These are phyloP conservation scores for Betta splendens DNA, from an alignment of 2,797 vertebrate species.

Conservation along the genomic window DNA sequence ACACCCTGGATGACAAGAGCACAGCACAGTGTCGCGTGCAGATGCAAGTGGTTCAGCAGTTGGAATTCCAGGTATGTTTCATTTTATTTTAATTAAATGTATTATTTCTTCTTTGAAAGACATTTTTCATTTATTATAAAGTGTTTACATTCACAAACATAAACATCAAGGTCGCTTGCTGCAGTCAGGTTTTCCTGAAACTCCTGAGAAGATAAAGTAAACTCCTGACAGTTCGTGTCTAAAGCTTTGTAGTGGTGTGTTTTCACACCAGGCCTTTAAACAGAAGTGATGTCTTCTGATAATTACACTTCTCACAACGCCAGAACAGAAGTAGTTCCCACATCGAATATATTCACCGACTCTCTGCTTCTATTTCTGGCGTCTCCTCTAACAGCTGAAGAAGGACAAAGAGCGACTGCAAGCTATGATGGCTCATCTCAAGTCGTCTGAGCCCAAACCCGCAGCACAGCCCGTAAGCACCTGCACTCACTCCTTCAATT, in stretches of 20 bases:
- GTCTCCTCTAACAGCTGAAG: conserved; percentile 83
- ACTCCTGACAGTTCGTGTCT: background rate
- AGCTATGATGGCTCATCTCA: conserved; percentile 99
- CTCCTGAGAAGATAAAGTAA: background rate
- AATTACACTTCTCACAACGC: conserved; percentile 44
- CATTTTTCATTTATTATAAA: background rate
- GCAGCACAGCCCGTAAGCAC: conserved; percentile 92
- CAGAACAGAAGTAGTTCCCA: conserved; percentile 33
- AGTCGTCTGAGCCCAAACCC: conserved; percentile 95
- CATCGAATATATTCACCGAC: conserved; percentile 38
- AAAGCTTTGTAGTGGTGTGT: conserved; percentile 21
- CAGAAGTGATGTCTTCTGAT: conserved; percentile 50
- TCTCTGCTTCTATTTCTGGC: conserved; percentile 53
- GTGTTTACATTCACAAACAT: background rate
- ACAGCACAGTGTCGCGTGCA: conserved; percentile 98
- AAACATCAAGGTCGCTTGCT: background rate
- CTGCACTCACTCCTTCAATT: conserved; percentile 41
- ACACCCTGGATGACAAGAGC: conserved; percentile 97
- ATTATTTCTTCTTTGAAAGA: background rate
- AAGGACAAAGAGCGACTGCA: conserved; percentile 99
- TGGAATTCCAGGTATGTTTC: conserved; percentile 93
- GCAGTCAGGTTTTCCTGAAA: fast-evolving
- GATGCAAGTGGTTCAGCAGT: conserved; percentile 99
- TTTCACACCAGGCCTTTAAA: conserved; percentile 55
- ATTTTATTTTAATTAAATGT: background rate